phyloP scores from a whole-genome alignment of 2,113 vertebrate genomes.

The Rallus limicola region DNA sequence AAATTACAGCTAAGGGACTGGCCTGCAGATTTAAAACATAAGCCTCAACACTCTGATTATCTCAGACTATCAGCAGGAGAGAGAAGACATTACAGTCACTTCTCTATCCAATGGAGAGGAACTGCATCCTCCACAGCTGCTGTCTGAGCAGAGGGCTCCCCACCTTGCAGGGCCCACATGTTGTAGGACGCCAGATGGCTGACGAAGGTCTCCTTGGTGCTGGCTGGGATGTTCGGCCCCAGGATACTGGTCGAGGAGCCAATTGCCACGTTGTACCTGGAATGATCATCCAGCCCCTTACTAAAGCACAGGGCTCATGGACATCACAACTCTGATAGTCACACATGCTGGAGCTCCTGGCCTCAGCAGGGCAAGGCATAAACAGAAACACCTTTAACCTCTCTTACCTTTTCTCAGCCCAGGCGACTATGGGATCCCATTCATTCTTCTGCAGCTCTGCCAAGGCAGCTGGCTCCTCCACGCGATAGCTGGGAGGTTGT shows the following conservation, averaged over 20 bases:
- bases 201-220: constrained; percentile 85
- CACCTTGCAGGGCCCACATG: constrained; percentile 94
- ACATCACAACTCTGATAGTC: neutral
- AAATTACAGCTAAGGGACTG: neutral
- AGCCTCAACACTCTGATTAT: neutral
- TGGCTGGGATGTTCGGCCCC: constrained; percentile 88
- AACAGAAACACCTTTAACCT: neutral
- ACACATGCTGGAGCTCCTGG: neutral
- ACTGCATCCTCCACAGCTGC: neutral
- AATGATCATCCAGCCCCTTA: neutral
- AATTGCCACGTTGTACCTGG: constrained; percentile 88
- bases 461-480: constrained; percentile 89
- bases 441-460: constrained; percentile 94
- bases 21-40: neutral
- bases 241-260: constrained; percentile 90
- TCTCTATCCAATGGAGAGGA: accelerated
- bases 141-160: neutral
- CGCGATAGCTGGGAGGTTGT: constrained; percentile 85
- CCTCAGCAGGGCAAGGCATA: neutral
- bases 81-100: neutral
- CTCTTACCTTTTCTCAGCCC: constrained; percentile 91
- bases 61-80: neutral
- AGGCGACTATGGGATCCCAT: constrained; percentile 91
- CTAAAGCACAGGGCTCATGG: neutral
- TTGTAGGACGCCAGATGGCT: constrained; percentile 92